Percentiles rank a stretch among this genome's conserved stretches.
Conservation (phyloP, 2,888 invertebrate species). For the Julus scanicus region DNA sequence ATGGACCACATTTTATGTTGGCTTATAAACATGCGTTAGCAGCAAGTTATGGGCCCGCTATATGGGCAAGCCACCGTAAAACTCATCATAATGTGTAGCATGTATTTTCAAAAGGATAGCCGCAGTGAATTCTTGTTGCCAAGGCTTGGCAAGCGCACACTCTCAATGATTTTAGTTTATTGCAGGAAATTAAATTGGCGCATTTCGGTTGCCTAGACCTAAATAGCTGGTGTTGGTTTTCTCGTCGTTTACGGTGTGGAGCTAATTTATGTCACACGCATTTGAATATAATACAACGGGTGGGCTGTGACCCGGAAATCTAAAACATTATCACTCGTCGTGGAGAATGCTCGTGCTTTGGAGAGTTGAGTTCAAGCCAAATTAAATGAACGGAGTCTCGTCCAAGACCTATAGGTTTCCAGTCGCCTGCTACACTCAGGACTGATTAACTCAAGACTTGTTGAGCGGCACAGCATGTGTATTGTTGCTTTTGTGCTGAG, state of each 20-base stretch:
- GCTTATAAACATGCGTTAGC: not conserved
- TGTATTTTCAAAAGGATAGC: not conserved
- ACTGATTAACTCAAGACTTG: not conserved
- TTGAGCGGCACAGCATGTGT: not conserved
- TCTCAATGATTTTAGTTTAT: conserved; percentile 6
- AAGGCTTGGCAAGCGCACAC: not conserved
- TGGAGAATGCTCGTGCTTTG: not conserved
- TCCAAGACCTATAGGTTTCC: not conserved
- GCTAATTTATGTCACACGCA: not conserved
- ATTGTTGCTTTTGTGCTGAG: too few relatives aligned
- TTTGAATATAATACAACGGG: conserved; percentile 3
- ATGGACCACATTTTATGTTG: not conserved
- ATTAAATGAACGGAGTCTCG: not conserved
- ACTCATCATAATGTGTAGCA: not conserved
- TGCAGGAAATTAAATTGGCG: conserved; percentile 5
- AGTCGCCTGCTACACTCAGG: not conserved
- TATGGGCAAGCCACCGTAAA: not conserved
- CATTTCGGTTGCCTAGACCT: conserved; percentile 39
- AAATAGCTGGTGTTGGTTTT: conserved; percentile 21
- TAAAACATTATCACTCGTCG: not conserved
- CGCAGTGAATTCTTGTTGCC: not conserved
- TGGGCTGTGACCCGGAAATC: not conserved
- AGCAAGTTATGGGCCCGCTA: not conserved
- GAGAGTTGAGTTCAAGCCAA: not conserved
- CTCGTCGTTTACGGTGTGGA: not conserved